Base-by-base conservation (phyloP, 2,113 vertebrate genomes). In the Lontra canadensis region DNA sequence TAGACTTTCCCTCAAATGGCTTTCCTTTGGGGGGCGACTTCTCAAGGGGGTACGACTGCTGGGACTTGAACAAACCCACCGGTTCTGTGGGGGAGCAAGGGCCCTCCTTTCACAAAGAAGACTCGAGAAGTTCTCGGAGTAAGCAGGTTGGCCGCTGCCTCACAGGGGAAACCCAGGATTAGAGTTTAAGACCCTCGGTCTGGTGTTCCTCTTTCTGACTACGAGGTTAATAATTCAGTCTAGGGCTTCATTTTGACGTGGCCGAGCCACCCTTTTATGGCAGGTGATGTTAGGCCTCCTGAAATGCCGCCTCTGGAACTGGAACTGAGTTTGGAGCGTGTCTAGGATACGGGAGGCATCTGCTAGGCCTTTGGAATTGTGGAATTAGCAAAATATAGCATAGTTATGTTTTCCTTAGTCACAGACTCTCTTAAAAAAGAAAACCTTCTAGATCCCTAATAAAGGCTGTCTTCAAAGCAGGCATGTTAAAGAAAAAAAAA, bases 391-490 rank as follows among this genome's bases (percentile, higher is more conserved):
- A 94, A 95, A 87, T 39, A 44, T 20, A 94, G 31, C 44, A 84
- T 44, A 42, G 65, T 84, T 84, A 52, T 78, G 55, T 82, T 73
- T 95, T 86, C 29, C 36, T 74, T 79, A 88, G 86, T 86, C 67
- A 96, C 15, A 74, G 55, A 44, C 20, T 85, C 36, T 96, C 59
- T 88, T 80, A 84, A 67, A 69, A 88, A 93, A 86, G 47, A 57
- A 81, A 67, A 79, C 34, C 29, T 73, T 83, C 85, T 88, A 73
- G 76, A 91, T 65, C 26, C 49, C 34, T 67, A 85, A 73, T n/a
- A 90, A 94, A 88, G 49, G 20, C 15, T 67, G 17, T 71, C 57
- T 97, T 81, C 81, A 89, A 96, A 94, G 42, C 44, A 74, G 94
- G 36, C 44, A 95, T 49, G 61, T 34, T 25, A 25, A 59, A 80